These are phyloP conservation scores for Myrmophylax atrothorax DNA, from an alignment of 2,113 vertebrate species.

Conservation along the genomic window DNA sequence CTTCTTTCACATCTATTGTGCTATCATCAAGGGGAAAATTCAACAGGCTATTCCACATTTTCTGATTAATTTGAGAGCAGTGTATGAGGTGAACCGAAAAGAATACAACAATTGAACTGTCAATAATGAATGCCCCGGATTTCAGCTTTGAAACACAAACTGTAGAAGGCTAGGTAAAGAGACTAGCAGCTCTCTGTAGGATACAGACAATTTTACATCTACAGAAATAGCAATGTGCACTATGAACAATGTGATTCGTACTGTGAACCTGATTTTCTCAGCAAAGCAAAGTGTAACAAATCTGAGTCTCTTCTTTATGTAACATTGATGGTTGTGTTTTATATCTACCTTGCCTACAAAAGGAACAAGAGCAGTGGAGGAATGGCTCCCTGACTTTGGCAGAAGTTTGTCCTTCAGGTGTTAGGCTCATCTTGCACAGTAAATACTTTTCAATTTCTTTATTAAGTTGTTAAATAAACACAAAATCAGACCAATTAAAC, in stretches of 20 bases:
- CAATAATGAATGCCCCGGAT: slow-evolving; percentile 43
- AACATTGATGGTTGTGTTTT: not conserved
- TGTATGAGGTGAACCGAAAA: slow-evolving; percentile 25
- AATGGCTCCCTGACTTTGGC: not conserved
- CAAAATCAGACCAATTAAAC: not conserved
- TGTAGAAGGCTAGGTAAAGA: not conserved
- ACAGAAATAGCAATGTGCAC: not conserved
- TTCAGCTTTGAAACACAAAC: slow-evolving; percentile 48
- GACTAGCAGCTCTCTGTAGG: not conserved
- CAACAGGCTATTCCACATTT: slow-evolving; percentile 32
- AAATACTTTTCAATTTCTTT: not conserved
- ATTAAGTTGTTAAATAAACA: not conserved
- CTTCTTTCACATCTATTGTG: slow-evolving; percentile 65
- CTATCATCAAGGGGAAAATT: slow-evolving; percentile 52
- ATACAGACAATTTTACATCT: not conserved
- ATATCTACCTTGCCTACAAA: not conserved
- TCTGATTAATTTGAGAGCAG: slow-evolving; percentile 31
- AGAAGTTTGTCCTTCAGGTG: not conserved
- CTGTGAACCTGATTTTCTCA: not conserved
- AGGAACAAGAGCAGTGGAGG: not conserved
- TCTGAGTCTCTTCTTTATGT: not conserved
- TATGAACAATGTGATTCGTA: not conserved
- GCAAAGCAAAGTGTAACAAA: not conserved
- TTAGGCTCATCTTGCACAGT: not conserved
- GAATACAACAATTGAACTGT: slow-evolving; percentile 12